These are phyloP conservation scores for Helicolenus hilgendorfi DNA, from an alignment of 2,797 vertebrate species.

Conservation along the genomic window DNA sequence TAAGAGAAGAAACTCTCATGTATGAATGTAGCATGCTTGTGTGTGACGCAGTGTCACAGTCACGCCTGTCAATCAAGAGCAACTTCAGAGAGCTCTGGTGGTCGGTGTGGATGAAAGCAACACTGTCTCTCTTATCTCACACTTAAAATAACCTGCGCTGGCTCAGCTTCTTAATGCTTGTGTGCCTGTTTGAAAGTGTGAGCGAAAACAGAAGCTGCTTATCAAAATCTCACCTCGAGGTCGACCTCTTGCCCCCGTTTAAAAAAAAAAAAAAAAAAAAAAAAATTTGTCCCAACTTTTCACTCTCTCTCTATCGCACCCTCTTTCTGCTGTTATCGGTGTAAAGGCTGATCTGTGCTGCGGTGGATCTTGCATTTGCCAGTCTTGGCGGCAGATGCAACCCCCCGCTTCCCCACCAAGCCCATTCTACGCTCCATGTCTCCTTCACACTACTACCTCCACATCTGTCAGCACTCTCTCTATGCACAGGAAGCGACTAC, in stretches of 20 bases:
- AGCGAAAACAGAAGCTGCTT: conserved; percentile 71
- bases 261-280: not conserved
- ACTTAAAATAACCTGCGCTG: conserved; percentile 79
- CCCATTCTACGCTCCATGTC: conserved; percentile 22
- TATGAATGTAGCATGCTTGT: not conserved
- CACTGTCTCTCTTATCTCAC: conserved; percentile 57
- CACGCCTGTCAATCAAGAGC: conserved; percentile 5
- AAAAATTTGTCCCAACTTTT: not conserved
- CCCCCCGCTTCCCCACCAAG: not conserved
- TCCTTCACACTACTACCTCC: conserved; percentile 69
- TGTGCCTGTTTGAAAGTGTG: conserved; percentile 34
- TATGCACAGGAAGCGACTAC: conserved; percentile 72
- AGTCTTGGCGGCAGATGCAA: not conserved
- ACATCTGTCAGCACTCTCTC: conserved; percentile 81
- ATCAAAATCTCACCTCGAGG: conserved; percentile 61
- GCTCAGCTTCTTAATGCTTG: conserved; percentile 4
- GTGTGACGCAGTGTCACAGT: conserved; percentile 27
- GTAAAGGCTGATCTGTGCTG: conserved; percentile 19
- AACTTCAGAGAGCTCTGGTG: conserved; percentile 23
- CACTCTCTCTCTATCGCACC: not conserved
- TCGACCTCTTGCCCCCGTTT: conserved; percentile 17
- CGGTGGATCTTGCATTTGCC: conserved; percentile 1
- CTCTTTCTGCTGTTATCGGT: conserved; percentile 29
- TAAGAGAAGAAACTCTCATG: not conserved
- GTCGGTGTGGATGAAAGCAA: conserved; percentile 65